phyloP scores from a whole-genome alignment of 2,888 invertebrate species.

The Miltochrista miniata region DNA sequence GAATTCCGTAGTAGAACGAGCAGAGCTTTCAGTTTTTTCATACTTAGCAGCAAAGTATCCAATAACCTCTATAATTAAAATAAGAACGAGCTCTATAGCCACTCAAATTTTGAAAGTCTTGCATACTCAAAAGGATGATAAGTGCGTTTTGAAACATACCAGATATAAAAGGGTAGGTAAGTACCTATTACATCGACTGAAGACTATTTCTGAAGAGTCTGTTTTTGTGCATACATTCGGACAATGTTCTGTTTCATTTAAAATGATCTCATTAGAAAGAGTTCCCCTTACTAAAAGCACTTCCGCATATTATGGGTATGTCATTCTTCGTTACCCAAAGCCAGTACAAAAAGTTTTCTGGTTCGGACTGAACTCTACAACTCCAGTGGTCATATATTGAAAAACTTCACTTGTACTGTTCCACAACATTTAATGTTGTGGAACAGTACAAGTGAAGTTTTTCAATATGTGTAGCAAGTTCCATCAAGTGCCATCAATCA shows the following conservation, averaged over 20 bases:
- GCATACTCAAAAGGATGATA: constrained; percentile 24
- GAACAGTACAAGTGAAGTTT: too few species aligned
- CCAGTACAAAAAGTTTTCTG: too few species aligned
- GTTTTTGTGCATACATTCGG: constrained; percentile 3
- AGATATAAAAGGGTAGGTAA: constrained; percentile 9
- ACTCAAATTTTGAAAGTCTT: constrained; percentile 18
- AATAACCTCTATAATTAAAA: constrained; percentile 1
- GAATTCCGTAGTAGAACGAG: too few species aligned
- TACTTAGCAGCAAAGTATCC: background rate
- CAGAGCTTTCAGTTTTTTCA: too few species aligned
- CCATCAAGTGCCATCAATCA: too few species aligned
- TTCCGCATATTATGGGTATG: too few species aligned
- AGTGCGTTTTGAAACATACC: constrained; percentile 31
- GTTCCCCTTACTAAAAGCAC: background rate
- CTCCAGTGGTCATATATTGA: too few species aligned
- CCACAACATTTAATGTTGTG: too few species aligned
- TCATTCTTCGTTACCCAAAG: too few species aligned
- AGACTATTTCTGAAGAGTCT: background rate
- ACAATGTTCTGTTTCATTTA: constrained; percentile 2
- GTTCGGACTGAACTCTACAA: too few species aligned
- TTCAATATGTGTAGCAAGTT: too few species aligned
- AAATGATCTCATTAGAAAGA: background rate
- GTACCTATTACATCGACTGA: constrained; percentile 1
- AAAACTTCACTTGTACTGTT: too few species aligned
- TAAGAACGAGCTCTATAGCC: constrained; percentile 28